These are phyloP conservation scores for Dryobota labecula DNA, from an alignment of 2,888 invertebrate genomes.

Conservation along the genomic window DNA sequence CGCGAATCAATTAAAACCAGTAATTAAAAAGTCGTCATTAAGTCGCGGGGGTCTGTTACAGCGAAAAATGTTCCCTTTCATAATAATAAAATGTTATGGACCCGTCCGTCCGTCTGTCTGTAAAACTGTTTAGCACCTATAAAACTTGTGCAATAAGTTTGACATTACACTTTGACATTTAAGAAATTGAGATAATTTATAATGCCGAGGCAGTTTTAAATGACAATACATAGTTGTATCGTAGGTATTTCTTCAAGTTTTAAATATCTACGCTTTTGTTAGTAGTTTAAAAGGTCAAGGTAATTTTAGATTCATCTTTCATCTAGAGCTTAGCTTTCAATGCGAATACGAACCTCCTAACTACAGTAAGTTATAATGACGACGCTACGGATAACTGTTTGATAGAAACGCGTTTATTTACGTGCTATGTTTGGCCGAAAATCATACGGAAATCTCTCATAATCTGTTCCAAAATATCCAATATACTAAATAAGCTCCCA, in stretches of 20 bases:
- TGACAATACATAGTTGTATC: constrained; percentile 5
- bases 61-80: constrained; percentile 59
- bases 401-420: neutral
- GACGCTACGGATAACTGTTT: neutral
- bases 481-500: neutral
- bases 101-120: constrained; percentile 50
- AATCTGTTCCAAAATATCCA: neutral
- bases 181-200: constrained; percentile 22
- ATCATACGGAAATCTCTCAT: neutral
- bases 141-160: constrained; percentile 52
- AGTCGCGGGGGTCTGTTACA: constrained; percentile 46
- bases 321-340: neutral
- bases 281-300: constrained; percentile 6
- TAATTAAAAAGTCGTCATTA: constrained; percentile 64
- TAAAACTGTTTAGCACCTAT: constrained; percentile 58
- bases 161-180: constrained; percentile 37
- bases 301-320: neutral
- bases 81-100: constrained; percentile 53
- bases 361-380: neutral
- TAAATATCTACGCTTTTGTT: neutral
- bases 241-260: neutral
- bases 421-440: neutral
- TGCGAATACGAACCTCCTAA: neutral
- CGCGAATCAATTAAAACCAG: constrained; percentile 65
- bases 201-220: neutral